Evolutionary conservation across 2,113 vertebrate genomes (phyloP), one percentile per base, ranked within the genome.

Genomic region (Gopherus flavomarginatus): DNA sequence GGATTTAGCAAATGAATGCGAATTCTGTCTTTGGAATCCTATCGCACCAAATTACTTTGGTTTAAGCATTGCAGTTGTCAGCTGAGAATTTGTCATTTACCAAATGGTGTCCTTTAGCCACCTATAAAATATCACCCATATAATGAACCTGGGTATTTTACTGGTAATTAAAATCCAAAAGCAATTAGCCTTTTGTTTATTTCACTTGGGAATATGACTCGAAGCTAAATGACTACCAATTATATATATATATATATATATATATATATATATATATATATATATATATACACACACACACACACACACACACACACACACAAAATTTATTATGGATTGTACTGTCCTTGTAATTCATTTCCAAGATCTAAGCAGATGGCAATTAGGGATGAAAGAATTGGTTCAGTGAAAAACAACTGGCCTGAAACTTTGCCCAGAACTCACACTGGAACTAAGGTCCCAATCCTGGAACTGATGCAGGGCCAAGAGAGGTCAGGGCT

Each of bases 131-230:
- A 94, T 83, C 85, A 89, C 24, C 87, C 75, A 7, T 47, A 95
- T 93, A 95, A 95, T 93, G 90, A 96, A 88, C 87, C 65, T 95
- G 96, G 96, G 97, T 97, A 96, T 87, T 93, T 93, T 83, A 7
- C 83, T 27, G 81, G 93, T 96, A 97, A 97, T 97, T 97, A 97
- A 97, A 97, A 96, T 85, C 91, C 91, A 94, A 93, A 97, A 97
- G 95, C 96, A 97, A 97, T 97, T 97, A 97, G 94, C 89, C 93
- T 97, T 96, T 96, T 97, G 90, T 95, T 97, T 96, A 62, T 95
- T 95, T 94, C 96, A 65, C 90, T 95, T 44, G 95, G 90, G 95
- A 97, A 92, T 83, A 85, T 82, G 87, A 96, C 81, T 95, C 77
- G 92, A 95, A 96, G 54, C 81, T 92, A 95, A 97, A 97, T 65